phyloP scores from a whole-genome alignment of 1,140 invertebrate species.

The Drosophila rhopaloa region DNA sequence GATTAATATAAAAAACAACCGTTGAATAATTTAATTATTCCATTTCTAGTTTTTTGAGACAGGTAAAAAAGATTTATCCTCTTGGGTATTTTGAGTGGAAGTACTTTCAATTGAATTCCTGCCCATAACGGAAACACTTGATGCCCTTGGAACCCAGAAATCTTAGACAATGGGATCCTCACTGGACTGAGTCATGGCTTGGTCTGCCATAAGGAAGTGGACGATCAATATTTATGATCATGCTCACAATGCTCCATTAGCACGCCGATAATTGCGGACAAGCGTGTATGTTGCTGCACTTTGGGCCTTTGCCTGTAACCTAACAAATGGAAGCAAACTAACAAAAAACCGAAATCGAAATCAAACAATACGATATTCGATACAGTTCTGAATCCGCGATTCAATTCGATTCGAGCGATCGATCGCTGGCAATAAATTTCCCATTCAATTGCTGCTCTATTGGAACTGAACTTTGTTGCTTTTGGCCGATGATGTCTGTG shows the following conservation, averaged over 20 bases:
- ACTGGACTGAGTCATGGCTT: constrained; percentile 33
- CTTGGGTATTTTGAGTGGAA: background rate
- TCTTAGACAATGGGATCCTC: constrained; percentile 39
- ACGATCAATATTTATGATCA: constrained; percentile 62
- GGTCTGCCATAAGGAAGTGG: constrained; percentile 58
- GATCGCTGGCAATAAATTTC: constrained; percentile 72
- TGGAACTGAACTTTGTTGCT: constrained; percentile 50
- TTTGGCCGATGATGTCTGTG: constrained; percentile 73
- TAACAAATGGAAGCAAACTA: constrained; percentile 17
- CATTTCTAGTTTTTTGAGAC: too few species aligned
- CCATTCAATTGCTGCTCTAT: constrained; percentile 68
- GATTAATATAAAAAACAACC: background rate
- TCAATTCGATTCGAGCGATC: constrained; percentile 35
- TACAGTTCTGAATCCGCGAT: constrained; percentile 44
- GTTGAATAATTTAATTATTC: background rate
- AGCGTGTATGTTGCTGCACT: constrained; percentile 44
- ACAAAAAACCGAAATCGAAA: constrained; percentile 30
- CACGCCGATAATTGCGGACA: constrained; percentile 54
- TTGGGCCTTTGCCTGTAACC: constrained; percentile 42
- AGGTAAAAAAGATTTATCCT: background rate
- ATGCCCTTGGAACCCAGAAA: constrained; percentile 6
- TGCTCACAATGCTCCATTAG: constrained; percentile 68
- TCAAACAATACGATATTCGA: constrained; percentile 57
- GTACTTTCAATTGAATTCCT: constrained; percentile 17
- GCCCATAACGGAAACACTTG: constrained; percentile 4